Conservation (phyloP, 1,140 invertebrate genomes). For the Drosophila parvula region DNA sequence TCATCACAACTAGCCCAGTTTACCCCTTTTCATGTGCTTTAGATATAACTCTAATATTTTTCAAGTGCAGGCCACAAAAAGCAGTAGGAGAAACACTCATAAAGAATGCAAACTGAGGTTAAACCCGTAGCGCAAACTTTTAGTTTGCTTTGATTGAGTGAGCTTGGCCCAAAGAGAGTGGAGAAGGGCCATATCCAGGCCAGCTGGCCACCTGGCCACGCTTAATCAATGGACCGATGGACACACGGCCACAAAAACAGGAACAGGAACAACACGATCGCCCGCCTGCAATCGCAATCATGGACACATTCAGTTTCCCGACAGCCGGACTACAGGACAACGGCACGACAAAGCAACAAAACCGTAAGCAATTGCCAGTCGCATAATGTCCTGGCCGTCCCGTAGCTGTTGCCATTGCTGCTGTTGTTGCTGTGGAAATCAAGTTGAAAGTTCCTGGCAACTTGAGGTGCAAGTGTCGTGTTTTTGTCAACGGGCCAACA, state of each 20-base stretch:
- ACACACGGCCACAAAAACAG: constrained; percentile 55
- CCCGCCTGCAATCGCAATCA: constrained; percentile 60
- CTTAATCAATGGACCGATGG: constrained; percentile 79
- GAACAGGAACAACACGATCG: constrained; percentile 34
- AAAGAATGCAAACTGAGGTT: constrained; percentile 67
- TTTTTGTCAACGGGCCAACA: constrained; percentile 81
- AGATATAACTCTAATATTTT: not conserved
- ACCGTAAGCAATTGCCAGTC: constrained; percentile 73
- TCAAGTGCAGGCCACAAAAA: constrained; percentile 19
- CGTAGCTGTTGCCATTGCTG: not conserved
- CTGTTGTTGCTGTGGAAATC: constrained; percentile 56
- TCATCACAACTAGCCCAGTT: not conserved
- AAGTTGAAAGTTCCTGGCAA: constrained; percentile 79
- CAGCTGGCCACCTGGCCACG: constrained; percentile 50
- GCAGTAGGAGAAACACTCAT: constrained; percentile 37
- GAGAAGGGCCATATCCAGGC: constrained; percentile 7
- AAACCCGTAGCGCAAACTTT: constrained; percentile 58
- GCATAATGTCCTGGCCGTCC: constrained; percentile 57
- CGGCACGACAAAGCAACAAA: constrained; percentile 47
- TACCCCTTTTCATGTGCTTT: too few relatives aligned
- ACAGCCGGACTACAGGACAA: constrained; percentile 12
- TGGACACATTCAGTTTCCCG: constrained; percentile 63
- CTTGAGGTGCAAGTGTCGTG: constrained; percentile 81
- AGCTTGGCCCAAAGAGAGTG: constrained; percentile 27
- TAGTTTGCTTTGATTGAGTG: constrained; percentile 64